A percentile compares a stretch with the other conserved stretches of the same genome.
Evolutionary conservation across 2,888 invertebrate genomes (phyloP).

Genomic region (Dicyrtoma fusca): DNA sequence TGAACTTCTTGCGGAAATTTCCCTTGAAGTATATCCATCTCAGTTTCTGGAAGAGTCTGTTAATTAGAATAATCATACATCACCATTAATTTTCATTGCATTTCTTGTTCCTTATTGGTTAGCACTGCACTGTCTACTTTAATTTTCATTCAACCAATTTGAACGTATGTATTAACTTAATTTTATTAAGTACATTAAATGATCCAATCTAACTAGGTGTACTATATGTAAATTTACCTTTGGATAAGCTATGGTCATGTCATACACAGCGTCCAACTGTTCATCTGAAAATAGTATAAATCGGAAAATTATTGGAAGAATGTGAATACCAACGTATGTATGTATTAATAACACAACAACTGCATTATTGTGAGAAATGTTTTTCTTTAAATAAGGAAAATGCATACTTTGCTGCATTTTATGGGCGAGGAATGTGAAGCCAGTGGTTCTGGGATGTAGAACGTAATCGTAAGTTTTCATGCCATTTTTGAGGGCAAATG

Average conservation of each 20-base stretch:
- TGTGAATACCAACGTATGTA: too few relatives aligned
- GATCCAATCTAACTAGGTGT: too few relatives aligned
- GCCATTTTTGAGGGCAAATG: slow-evolving; percentile 69
- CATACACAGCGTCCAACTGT: slow-evolving; percentile 77
- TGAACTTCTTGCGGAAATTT: slow-evolving; percentile 75
- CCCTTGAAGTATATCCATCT: slow-evolving; percentile 69
- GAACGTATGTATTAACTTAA: not conserved
- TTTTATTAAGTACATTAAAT: not conserved
- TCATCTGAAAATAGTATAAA: slow-evolving; percentile 60
- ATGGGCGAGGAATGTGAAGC: slow-evolving; percentile 65
- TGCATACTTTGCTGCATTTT: slow-evolving; percentile 63
- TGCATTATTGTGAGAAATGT: too few relatives aligned
- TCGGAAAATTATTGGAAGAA: too few relatives aligned
- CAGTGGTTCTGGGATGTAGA: slow-evolving; percentile 84
- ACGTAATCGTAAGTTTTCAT: slow-evolving; percentile 72
- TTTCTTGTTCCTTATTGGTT: too few relatives aligned
- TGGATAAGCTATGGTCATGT: slow-evolving; percentile 83
- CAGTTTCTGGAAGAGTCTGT: slow-evolving; percentile 71
- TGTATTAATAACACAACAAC: too few relatives aligned
- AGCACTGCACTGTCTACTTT: too few relatives aligned
- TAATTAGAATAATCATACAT: not conserved
- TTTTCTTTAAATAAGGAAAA: too few relatives aligned
- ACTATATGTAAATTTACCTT: slow-evolving; percentile 60
- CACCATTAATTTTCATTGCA: too few relatives aligned
- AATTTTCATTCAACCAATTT: too few relatives aligned